Evolutionary conservation across 2,797 vertebrate species (phyloP), one percentile per base, ranked within the genome.

Genomic region (Enteromius trimaculatus): DNA sequence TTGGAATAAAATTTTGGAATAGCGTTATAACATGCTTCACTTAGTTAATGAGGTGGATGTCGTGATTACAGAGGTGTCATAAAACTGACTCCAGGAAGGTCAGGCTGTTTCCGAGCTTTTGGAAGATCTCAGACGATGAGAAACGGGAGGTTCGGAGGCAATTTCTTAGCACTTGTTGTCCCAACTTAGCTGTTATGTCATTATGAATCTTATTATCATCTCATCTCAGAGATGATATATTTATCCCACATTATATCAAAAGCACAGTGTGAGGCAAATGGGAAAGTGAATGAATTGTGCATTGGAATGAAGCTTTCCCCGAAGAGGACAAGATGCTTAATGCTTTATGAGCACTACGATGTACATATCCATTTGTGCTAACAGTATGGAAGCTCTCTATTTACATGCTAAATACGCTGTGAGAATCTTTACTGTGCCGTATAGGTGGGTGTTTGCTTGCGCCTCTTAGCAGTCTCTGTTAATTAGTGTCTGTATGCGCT

Each of bases 211-310:
- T 44, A 68, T 80, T 34, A 80, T 79, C 34, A 29, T 78, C 55
- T 75, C 16, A 29, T 82, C 49, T 31, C 60, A 39, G 77, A 44
- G 76, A 72, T 62, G 34, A 79, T 51, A 39, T 80, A 78, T 85
- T 77, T 81, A 68, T 87, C 89, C 66, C 74, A 47, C 79, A 23
- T 68, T 66, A 53, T 37, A 84, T 90, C 87, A 78, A 44, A 79
- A 62, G 64, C 80, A 81, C 86, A 85, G 84, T 85, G 80, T 80
- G 89, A 89, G 84, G 86, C 88, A 91, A 91, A 91, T 92, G 82
- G 87, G 78, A 76, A 84, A 37, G 53, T 77, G 87, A 81, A 85
- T 86, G 81, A 88, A 85, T 87, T 79, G 82, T 31, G 17, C 79
- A 75, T 74, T 62, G 9, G 60, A 39, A 64, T 29, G 51, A 83